These are phyloP conservation scores for Eurois occulta DNA, from an alignment of 2,888 invertebrate species.

Conservation along the genomic window DNA sequence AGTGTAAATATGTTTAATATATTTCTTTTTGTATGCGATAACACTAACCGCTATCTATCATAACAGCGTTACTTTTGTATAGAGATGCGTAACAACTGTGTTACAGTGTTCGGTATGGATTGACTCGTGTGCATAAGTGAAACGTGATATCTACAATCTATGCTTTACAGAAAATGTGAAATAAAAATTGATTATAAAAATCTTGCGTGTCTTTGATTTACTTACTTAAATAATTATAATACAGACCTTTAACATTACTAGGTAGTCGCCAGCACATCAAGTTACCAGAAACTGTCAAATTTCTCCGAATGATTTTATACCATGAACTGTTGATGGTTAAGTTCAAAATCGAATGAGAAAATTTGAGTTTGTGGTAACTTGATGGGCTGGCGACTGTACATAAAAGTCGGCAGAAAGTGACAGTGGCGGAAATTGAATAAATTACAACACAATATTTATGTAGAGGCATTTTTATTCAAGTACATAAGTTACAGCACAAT, in stretches of 20 bases:
- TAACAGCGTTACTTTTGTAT: conserved; percentile 87
- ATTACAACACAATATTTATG: conserved; percentile 37
- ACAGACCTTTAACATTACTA: too few species aligned
- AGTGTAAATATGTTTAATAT: conserved; percentile 89
- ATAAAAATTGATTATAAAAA: conserved; percentile 88
- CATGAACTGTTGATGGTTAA: too few species aligned
- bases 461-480: conserved; percentile 67
- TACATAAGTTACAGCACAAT: conserved; percentile 68
- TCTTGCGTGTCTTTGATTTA: conserved; percentile 49
- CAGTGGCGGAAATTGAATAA: conserved; percentile 20
- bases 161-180: conserved; percentile 90
- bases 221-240: too few species aligned
- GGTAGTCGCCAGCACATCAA: too few species aligned
- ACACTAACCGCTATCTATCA: conserved; percentile 88
- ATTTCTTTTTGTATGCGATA: conserved; percentile 87
- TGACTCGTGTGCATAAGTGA: conserved; percentile 89
- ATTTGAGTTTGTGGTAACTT: too few species aligned
- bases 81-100: conserved; percentile 84
- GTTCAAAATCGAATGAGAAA: too few species aligned
- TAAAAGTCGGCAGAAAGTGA: too few species aligned
- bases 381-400: too few species aligned
- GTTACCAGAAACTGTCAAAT: too few species aligned
- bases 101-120: conserved; percentile 87
- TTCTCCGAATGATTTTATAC: too few species aligned
- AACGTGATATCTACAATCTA: conserved; percentile 91